Base-by-base conservation (phyloP, 2,888 invertebrate genomes). In the Halictus quadricinctus region DNA sequence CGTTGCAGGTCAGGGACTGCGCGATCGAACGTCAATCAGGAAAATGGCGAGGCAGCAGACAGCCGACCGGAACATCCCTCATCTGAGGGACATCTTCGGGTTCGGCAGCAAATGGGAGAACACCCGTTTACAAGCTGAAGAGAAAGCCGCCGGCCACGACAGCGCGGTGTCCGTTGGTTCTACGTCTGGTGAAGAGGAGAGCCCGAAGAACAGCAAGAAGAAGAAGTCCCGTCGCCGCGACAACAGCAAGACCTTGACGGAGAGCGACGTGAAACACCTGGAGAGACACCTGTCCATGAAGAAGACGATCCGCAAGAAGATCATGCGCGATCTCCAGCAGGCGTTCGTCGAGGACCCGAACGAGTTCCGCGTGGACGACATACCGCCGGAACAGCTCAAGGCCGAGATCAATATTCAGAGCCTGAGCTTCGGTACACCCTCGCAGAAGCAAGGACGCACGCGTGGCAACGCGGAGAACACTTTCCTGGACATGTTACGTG, bases 241-340 rank as follows among this genome's bases (percentile, higher is more conserved):
- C 89, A 97, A 97, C 93, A 96, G 96, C 94, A 96, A 97, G 93
- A 95, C 96, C 4, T 95, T 96, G 90, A 95, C 96, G 21, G 96
- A 96, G 92, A 96, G 96, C 76, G 96, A 96, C 93, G 96, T 97
- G 70, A 96, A 97, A 92, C 97, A 97, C 36, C 94, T 97, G 69
- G 97, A 98, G 93, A 95, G 97, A 90, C 97, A 97, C 94, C 95
- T 98, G 91, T 97, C 97, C 93, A 97, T 97, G 97, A 97, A 98
- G 95, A 97, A 97, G 94, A 97, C 97, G 29, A 97, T 97, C 90
- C 95, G 97, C 90, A 97, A 97, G 95, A 97, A 97, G 95, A 97
- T 97, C 93, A 97, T 97, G 97, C 95, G 97, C 54, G 97, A 97
- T 94, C 95, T 97, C 90, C 96, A 97, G 92, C 97, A 97, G 93